Percentiles rank a stretch among this genome's conserved stretches.
phyloP scores from a whole-genome alignment of 2,888 invertebrate species.

The Macrosoma leucophasiata region DNA sequence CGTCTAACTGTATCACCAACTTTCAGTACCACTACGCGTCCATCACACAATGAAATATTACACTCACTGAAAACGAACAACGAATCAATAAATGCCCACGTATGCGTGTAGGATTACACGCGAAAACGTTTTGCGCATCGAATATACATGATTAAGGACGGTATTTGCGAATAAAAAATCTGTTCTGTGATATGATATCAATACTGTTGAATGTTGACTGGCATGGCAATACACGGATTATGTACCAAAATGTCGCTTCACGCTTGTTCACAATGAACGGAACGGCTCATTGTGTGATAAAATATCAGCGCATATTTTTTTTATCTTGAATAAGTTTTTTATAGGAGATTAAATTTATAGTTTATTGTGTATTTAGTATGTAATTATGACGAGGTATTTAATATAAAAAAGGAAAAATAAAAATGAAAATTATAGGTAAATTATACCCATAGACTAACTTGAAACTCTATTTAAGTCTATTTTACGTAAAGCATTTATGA shows the following conservation, averaged over 20 bases:
- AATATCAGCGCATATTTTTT: no score
- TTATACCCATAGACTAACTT: no score
- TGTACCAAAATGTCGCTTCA: constrained; percentile 69
- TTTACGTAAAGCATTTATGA: no score
- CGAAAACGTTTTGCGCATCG: constrained; percentile 25
- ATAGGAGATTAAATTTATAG: not conserved
- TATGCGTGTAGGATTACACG: constrained; percentile 34
- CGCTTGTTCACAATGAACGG: constrained; percentile 51
- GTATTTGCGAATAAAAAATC: constrained; percentile 33
- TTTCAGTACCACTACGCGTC: constrained; percentile 67
- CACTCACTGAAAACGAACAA: constrained; percentile 55
- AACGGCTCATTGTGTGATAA: constrained; percentile 52
- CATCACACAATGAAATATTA: constrained; percentile 52
- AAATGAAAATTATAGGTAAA: no score
- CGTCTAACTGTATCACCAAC: constrained; percentile 52
- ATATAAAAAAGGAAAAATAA: no score
- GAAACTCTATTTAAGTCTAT: no score
- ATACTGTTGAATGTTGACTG: constrained; percentile 43
- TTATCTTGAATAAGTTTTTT: no score
- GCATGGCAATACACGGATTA: constrained; percentile 63
- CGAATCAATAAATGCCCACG: constrained; percentile 50
- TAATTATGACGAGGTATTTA: no score
- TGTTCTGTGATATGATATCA: constrained; percentile 41
- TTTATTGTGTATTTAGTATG: not conserved
- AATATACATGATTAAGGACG: constrained; percentile 40